phyloP scores from a whole-genome alignment of 64 coral and sea anemone species.

The Cladopsammia gracilis region DNA sequence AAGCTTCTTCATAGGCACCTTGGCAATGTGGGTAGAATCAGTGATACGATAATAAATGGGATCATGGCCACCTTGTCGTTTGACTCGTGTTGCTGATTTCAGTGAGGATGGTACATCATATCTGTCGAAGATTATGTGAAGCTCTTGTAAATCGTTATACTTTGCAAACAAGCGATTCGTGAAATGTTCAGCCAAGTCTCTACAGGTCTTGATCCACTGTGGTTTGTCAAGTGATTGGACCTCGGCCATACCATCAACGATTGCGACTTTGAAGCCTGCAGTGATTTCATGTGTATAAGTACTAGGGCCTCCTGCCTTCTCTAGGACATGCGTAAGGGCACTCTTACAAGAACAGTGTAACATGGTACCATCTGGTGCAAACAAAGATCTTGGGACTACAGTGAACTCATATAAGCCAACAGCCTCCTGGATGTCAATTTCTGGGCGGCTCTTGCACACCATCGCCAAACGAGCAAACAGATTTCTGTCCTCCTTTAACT shows the following conservation, averaged over 20 bases:
- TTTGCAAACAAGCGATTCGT: not conserved
- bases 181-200: conserved; percentile 73
- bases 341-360: conserved; percentile 71
- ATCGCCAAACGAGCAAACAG: conserved; percentile 47
- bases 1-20: too few relatives aligned
- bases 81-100: conserved; percentile 38
- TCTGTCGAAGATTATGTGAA: conserved; percentile 52
- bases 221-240: conserved; percentile 70
- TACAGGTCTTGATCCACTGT: conserved; percentile 69
- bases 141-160: conserved; percentile 53
- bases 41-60: too few relatives aligned
- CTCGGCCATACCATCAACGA: conserved; percentile 72
- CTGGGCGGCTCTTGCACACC: conserved; percentile 18
- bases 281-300: conserved; percentile 46
- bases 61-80: too few relatives aligned
- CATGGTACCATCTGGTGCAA: conserved; percentile 72
- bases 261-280: conserved; percentile 67
- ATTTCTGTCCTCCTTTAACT: conserved; percentile 39
- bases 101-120: conserved; percentile 46
- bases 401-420: conserved; percentile 75
- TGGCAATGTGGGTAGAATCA: too few relatives aligned
- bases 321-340: conserved; percentile 62
- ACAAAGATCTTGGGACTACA: conserved; percentile 67
- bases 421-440: conserved; percentile 37
- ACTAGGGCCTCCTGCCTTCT: conserved; percentile 60